Conservation (phyloP, 2,113 vertebrate species). For the Megalops atlanticus region DNA sequence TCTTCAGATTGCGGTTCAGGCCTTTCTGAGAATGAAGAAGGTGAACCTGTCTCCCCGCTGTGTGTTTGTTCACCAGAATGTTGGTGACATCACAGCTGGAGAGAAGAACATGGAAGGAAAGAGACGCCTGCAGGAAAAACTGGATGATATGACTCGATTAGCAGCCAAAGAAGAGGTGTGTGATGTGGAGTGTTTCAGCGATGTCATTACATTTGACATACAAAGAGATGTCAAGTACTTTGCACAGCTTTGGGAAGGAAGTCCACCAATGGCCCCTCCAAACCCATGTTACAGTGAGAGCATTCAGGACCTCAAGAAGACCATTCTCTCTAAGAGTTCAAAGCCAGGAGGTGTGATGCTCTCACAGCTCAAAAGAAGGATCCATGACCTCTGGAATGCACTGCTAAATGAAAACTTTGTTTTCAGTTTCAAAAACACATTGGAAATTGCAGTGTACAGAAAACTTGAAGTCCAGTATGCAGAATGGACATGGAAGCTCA, state of each 20-base stretch:
- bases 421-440: constrained; percentile 66
- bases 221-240: constrained; percentile 50
- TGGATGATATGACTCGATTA: constrained; percentile 60
- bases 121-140: constrained; percentile 51
- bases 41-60: constrained; percentile 60
- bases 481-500: constrained; percentile 33
- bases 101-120: constrained; percentile 62
- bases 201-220: constrained; percentile 50
- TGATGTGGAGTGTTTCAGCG: constrained; percentile 49
- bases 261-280: constrained; percentile 52
- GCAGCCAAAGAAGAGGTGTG: constrained; percentile 62
- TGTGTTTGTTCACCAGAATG: constrained; percentile 70
- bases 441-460: constrained; percentile 57
- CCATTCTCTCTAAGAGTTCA: constrained; percentile 15
- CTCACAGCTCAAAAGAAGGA: constrained; percentile 54
- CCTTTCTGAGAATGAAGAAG: constrained; percentile 70
- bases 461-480: constrained; percentile 50
- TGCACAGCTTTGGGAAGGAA: constrained; percentile 46
- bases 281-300: constrained; percentile 47
- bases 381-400: constrained; percentile 54
- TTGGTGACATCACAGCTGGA: constrained; percentile 55
- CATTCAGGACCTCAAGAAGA: constrained; percentile 41
- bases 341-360: constrained; percentile 35
- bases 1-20: constrained; percentile 61
- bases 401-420: constrained; percentile 50